Percentiles rank a stretch among this genome's conserved stretches.
Evolutionary conservation across 2,888 invertebrate species (phyloP).

Genomic region (Nephrotoma appendiculata): DNA sequence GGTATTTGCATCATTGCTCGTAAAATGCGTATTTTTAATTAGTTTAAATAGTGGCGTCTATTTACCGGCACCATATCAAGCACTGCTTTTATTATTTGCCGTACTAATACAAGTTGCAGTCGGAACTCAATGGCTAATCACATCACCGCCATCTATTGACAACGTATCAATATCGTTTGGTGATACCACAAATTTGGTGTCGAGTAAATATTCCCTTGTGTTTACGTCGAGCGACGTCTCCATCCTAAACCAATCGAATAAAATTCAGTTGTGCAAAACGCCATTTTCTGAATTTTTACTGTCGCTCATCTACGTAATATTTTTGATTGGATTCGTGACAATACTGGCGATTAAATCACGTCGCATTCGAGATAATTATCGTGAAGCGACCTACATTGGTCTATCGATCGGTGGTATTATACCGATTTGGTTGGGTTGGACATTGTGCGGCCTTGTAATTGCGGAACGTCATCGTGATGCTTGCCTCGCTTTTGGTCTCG

Average conservation of each 20-base stretch:
- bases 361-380: conserved; percentile 82
- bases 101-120: conserved; percentile 81
- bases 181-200: conserved; percentile 9
- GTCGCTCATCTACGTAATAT: conserved; percentile 70
- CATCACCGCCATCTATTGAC: conserved; percentile 53
- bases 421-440: conserved; percentile 76
- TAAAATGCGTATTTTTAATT: conserved; percentile 86
- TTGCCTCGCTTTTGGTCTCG: conserved; percentile 78
- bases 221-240: conserved; percentile 21
- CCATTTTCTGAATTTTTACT: conserved; percentile 57
- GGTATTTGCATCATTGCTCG: conserved; percentile 80
- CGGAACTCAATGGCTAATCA: conserved; percentile 71
- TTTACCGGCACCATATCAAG: conserved; percentile 84
- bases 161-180: conserved; percentile 30
- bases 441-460: conserved; percentile 64
- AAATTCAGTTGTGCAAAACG: conserved; percentile 43
- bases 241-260: conserved; percentile 19
- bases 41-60: conserved; percentile 85
- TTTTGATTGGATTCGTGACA: conserved; percentile 70
- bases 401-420: conserved; percentile 74
- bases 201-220: conserved; percentile 13
- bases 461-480: conserved; percentile 71
- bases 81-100: conserved; percentile 74
- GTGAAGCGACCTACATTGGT: conserved; percentile 86
- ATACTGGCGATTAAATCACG: conserved; percentile 73